Percentiles rank a stretch among this genome's conserved stretches.
These are phyloP conservation scores for Timema cristinae DNA, from an alignment of 2,888 invertebrate genomes.

Conservation along the genomic window DNA sequence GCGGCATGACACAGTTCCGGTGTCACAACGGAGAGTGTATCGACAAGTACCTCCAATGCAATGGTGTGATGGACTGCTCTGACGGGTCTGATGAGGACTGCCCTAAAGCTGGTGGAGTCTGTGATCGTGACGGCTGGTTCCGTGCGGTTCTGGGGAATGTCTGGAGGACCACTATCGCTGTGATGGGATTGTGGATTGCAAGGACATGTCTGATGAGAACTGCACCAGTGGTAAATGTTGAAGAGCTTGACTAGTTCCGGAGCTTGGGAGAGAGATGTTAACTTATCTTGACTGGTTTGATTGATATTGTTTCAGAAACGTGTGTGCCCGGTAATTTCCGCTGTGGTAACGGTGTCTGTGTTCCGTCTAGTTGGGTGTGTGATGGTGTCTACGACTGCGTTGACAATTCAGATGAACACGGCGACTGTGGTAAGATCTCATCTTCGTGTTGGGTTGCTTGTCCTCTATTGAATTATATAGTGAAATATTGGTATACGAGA, in stretches of 20 bases:
- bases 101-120: too few relatives aligned
- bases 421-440: constrained; percentile 43
- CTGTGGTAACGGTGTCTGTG: constrained; percentile 32
- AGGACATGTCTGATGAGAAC: constrained; percentile 42
- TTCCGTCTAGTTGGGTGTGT: constrained; percentile 42
- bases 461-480: too few relatives aligned
- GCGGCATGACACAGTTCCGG: constrained; percentile 54
- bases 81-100: constrained; percentile 59
- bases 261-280: too few relatives aligned
- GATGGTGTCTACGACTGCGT: constrained; percentile 42
- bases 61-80: constrained; percentile 50
- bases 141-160: constrained; percentile 67
- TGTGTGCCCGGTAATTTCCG: constrained; percentile 21
- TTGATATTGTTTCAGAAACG: constrained; percentile 20
- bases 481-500: too few relatives aligned
- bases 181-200: constrained; percentile 66
- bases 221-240: constrained; percentile 17
- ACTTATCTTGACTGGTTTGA: too few relatives aligned
- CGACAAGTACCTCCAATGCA: constrained; percentile 50
- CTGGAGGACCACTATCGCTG: constrained; percentile 65
- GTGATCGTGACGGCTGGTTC: constrained; percentile 45
- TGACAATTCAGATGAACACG: constrained; percentile 48
- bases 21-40: constrained; percentile 47
- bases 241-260: too few relatives aligned
- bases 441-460: too few relatives aligned